Base-by-base conservation (phyloP, 37 sponge, comb jelly and placozoan genomes). In the Haliclona indistincta region DNA sequence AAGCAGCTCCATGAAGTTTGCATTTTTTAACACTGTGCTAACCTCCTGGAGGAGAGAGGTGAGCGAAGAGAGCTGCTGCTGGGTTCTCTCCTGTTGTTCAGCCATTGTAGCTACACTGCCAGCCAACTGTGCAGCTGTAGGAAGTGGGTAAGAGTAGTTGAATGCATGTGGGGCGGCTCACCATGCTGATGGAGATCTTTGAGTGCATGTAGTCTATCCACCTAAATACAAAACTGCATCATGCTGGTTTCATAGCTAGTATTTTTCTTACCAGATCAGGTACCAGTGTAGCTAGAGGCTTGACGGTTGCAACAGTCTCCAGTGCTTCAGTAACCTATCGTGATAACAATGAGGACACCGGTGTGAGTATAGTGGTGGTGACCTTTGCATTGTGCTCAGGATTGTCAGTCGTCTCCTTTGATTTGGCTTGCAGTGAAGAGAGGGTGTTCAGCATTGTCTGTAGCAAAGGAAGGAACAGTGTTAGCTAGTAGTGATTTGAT, bases 121-220 rank as follows among this genome's bases (percentile, higher is more conserved):
- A 47, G 79, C 79, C 35, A 85, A 78, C 79, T 78, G 79, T 6
- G 86, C 56, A 43, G 86, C 86, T 77, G 47, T 1, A 25, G n/a
- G 17, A 35, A 68, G 44, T 39, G 69, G 38, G 42, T 17, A 13
- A 65, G 11, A 8, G 13, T 33, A 30, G 28, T 22, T 4, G 22
- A 3, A 36, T 23, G 2, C 1, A 11, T 23, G 22, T 3, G 32
- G 20, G 2, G 4, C 15, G 5, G n/a, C 58, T 54, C 17, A 76
- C 76, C 64, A 47, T 74, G 68, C 55, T 77, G 66, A n/a, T 86
- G 87, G 6, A 86, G 54, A 0, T 80, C 87, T 64, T 69, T 86
- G 42, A 86, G 67, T 7, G 81, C 49, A 43, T 86, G 87, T 0
- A 86, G 76, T 20, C 87, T 55, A 19, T 41, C 66, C 0, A 73